Evolutionary conservation across 2,888 invertebrate species (phyloP).

Genomic region (Sicus ferrugineus): DNA sequence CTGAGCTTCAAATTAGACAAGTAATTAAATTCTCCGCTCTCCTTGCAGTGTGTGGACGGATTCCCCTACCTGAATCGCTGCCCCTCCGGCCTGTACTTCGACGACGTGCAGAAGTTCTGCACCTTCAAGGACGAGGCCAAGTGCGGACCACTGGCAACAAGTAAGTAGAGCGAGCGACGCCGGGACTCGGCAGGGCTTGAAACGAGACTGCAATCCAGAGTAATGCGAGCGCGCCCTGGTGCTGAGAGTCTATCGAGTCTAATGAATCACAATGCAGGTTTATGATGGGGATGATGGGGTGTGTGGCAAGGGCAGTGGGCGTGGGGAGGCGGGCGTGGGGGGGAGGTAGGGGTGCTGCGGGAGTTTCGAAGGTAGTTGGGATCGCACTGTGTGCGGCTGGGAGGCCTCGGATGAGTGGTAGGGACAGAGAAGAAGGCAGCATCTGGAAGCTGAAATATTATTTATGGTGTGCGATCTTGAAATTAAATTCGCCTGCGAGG

Average conservation of each 20-base stretch:
- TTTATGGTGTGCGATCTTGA: conserved; percentile 38
- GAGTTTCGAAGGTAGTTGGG: no score
- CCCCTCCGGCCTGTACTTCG: conserved; percentile 89
- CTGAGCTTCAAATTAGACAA: neutral
- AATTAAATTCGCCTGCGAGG: conserved; percentile 34
- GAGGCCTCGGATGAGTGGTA: no score
- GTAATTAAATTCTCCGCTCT: no score
- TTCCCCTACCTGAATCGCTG: conserved; percentile 88
- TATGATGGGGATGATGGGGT: neutral
- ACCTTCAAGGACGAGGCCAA: conserved; percentile 89
- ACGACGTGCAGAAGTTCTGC: conserved; percentile 88
- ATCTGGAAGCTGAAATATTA: conserved; percentile 34
- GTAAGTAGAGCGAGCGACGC: conserved; percentile 69
- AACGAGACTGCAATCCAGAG: neutral
- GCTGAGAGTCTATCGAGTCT: conserved; percentile 13
- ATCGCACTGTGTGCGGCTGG: no score
- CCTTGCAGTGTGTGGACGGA: conserved; percentile 83
- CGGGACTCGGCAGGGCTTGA: no score
- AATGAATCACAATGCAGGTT: conserved; percentile 28
- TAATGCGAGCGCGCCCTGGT: neutral
- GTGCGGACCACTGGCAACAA: conserved; percentile 88
- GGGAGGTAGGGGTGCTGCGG: neutral
- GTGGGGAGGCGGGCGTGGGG: neutral
- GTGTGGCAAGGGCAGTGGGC: neutral
- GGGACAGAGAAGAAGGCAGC: neutral